phyloP scores from a whole-genome alignment of 2,888 invertebrate species.

The Acanthosoma haemorrhoidale region DNA sequence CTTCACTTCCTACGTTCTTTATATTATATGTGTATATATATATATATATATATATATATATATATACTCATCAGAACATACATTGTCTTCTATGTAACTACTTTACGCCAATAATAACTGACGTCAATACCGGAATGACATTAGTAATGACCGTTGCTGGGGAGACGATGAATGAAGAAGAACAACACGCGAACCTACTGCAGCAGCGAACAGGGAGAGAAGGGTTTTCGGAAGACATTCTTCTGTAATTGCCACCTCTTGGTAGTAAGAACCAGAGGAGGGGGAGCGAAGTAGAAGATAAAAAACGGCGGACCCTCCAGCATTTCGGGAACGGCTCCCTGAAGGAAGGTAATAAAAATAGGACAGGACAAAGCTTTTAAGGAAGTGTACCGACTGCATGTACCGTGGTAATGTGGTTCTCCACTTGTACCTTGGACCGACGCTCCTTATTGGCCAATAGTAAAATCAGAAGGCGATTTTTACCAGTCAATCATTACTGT shows the following conservation, averaged over 20 bases:
- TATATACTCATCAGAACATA: no score
- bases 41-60: no score
- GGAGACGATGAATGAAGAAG: background rate
- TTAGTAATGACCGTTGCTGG: background rate
- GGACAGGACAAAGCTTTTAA: slow-evolving; percentile 25
- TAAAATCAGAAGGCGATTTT: no score
- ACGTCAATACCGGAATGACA: background rate
- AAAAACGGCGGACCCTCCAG: slow-evolving; percentile 3
- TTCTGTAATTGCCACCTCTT: slow-evolving; percentile 8
- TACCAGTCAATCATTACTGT: no score
- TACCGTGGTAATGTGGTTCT: no score
- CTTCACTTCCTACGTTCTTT: no score
- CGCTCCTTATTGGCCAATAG: no score
- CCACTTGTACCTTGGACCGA: no score
- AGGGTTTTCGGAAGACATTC: background rate
- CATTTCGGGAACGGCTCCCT: background rate
- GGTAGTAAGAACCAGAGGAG: no score
- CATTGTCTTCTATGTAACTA: no score
- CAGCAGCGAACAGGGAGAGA: background rate
- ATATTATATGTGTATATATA: no score
- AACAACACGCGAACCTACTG: background rate
- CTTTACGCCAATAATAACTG: no score
- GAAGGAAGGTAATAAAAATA: background rate
- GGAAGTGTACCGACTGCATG: slow-evolving; percentile 4
- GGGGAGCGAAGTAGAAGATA: background rate